Evolutionary conservation across 2,113 vertebrate genomes (phyloP).

Genomic region (Plestiodon gilberti): DNA sequence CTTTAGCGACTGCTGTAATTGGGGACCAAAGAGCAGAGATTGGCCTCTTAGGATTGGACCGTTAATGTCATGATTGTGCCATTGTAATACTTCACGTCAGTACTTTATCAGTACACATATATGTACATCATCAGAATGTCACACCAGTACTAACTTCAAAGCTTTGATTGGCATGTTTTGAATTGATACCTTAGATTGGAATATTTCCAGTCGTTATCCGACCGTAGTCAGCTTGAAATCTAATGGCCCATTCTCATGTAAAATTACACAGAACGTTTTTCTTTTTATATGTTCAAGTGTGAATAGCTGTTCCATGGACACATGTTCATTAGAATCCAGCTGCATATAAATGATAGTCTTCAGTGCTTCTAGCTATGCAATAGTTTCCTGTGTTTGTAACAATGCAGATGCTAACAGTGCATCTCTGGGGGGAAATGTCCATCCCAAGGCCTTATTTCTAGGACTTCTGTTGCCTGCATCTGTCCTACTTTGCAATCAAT

Average conservation of each 20-base stretch:
- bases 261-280: too few species aligned
- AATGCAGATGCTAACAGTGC: background rate
- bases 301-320: background rate
- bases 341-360: background rate
- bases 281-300: background rate
- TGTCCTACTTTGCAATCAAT: background rate
- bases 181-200: background rate
- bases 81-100: too few species aligned
- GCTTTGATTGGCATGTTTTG: background rate
- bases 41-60: too few species aligned
- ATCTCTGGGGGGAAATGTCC: background rate
- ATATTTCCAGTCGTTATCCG: background rate
- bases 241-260: too few species aligned
- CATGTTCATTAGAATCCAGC: background rate
- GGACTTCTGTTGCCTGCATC: background rate
- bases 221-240: too few species aligned
- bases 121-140: background rate
- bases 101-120: too few species aligned
- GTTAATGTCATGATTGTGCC: too few species aligned
- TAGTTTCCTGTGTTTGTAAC: background rate
- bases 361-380: background rate
- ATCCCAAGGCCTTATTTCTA: slow-evolving; percentile 3
- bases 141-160: background rate
- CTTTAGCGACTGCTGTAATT: too few species aligned
- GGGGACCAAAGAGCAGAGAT: too few species aligned